phyloP scores from a whole-genome alignment of 2,797 vertebrate species.

The Propithecus perrieri region DNA sequence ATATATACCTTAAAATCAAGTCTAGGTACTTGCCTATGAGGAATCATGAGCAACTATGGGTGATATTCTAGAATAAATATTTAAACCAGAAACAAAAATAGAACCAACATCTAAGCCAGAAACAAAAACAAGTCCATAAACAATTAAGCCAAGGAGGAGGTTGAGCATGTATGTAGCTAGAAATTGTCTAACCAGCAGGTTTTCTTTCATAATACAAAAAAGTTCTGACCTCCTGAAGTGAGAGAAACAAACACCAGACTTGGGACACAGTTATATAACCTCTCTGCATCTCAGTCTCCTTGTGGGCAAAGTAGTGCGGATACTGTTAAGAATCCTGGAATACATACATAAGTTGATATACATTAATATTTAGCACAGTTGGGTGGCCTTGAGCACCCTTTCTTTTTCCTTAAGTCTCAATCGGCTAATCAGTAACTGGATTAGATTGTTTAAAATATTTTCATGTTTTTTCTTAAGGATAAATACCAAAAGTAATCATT shows the following conservation, averaged over 20 bases:
- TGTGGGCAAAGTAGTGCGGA: neutral
- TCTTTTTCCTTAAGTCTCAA: neutral
- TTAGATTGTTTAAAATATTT: neutral
- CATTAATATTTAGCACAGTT: constrained; percentile 36
- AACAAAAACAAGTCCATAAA: constrained; percentile 10
- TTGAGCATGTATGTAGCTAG: neutral
- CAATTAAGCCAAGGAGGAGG: neutral
- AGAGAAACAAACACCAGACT: neutral
- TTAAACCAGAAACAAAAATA: constrained; percentile 50
- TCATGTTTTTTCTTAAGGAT: neutral
- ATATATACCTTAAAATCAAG: neutral
- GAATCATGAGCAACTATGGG: neutral
- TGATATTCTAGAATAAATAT: constrained; percentile 40
- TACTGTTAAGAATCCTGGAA: neutral
- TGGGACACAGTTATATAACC: neutral
- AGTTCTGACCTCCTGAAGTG: neutral
- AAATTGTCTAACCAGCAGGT: neutral
- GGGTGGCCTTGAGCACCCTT: neutral
- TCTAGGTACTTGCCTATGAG: neutral
- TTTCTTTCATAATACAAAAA: neutral
- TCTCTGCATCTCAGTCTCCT: neutral
- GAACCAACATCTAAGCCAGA: neutral
- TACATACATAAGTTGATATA: neutral
- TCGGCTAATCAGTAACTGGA: neutral
- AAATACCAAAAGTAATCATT: neutral